Base-by-base conservation (phyloP, 2,888 invertebrate genomes). In the Prosopocoilus inquinatus region DNA sequence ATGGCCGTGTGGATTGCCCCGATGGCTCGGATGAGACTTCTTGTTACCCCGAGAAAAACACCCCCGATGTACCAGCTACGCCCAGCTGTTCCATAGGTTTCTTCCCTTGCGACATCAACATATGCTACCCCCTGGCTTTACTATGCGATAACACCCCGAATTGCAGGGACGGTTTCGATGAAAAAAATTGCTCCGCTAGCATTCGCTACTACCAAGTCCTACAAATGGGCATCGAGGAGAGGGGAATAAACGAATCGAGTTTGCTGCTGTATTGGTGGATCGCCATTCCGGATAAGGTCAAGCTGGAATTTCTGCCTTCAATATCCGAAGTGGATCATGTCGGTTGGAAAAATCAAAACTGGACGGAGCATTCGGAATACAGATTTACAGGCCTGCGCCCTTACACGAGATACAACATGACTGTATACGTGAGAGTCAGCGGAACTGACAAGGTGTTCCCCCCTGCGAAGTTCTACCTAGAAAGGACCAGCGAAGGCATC, bases 131-230 rank as follows among this genome's bases (percentile, higher is more conserved):
- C 0, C 68, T 83, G 12, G 77, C 79, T 0, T 77, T 81, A 47
- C 77, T 83, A 33, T 93, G 92, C 72, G 85, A 93, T 71, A 84
- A 84, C 0, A 80, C 80, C 8, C 77, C 79, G 35, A 87, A 92
- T 67, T 93, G 93, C 69, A 80, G 81, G 58, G 91, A 92, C 68
- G 86, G 84, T 8, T 83, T 82, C 43, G 93, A 94, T 69, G 93
- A 94, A 72, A 70, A 70, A 2, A 82, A 88, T 72, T 89, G 90
- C 62, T 64, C 65, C 5, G 51, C 81, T 28, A 79, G 39, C 5
- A 49, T 75, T 33, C 71, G 79, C 62, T 66, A 77, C 8, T 76
- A 77, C 55, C 77, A 77, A 66, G 68, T 68, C 12, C 43, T 84
- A 1, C 82, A 83, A 47, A 82, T 90, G 73, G 84, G 84, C 7